Evolutionary conservation across 1,140 invertebrate species (phyloP), one percentile per base, ranked within the genome.

Genomic region (Anadara kagoshimensis): DNA sequence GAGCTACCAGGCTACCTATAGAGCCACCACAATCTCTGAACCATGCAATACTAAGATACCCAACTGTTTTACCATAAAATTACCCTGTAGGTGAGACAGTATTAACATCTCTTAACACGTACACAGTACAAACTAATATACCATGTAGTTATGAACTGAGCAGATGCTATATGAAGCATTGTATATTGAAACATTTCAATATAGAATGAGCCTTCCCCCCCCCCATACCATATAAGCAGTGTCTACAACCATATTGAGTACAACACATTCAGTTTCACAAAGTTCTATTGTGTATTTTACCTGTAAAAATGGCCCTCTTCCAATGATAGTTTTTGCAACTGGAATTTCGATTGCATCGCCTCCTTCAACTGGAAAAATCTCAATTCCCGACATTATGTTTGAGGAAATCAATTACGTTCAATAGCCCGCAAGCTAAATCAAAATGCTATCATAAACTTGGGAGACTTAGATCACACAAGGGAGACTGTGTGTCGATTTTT

Each of bases 291-390:
- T 41, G 62, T 47, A n/a, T 18, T 71, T 26, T 74, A 86, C 85
- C 80, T 86, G 78, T 10, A 86, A 71, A 66, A 85, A 85, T 26
- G 83, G 79, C 44, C 85, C 85, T 75, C 85, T 76, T 20, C 85
- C 85, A 61, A 86, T 85, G 20, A 86, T 79, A 26, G 83, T 86
- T 75, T 81, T 78, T 11, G 73, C 78, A 11, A 76, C 70, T 26
- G 79, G 81, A 22, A 86, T 79, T n/a, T 70, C 56, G 29, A 84
- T 83, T 44, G 69, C 63, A 51, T 82, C 72, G 8, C 80, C 81
- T 45, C 78, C 81, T 26, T 79, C 85, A 57, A 83, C 65, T 44
- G 76, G 72, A 62, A 73, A 49, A 36, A 84, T 64, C 43, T 65
- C 70, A 57, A 84, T 80, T n/a, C 70, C 70, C 24, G 79, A 70